Evolutionary conservation across 2,797 vertebrate species (phyloP).

Genomic region (Betta splendens): DNA sequence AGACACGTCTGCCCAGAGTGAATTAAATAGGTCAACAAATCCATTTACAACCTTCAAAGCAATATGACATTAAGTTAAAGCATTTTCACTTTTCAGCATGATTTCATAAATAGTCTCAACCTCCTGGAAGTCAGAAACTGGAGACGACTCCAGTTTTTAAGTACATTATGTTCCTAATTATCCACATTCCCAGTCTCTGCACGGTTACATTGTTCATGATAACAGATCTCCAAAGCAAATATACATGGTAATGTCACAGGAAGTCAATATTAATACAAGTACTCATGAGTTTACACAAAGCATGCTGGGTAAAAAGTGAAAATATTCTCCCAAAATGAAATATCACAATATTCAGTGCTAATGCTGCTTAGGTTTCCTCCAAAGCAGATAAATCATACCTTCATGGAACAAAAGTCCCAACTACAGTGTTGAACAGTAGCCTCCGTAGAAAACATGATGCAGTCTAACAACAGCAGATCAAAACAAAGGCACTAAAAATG

Average conservation of each 20-base stretch:
- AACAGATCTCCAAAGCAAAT: conserved; percentile 11
- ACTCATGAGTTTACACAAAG: conserved; percentile 9
- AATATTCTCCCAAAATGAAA: conserved; percentile 57
- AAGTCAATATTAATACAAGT: background rate
- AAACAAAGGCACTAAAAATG: conserved; percentile 73
- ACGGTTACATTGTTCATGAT: conserved; percentile 3
- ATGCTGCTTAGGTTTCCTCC: conserved; percentile 42
- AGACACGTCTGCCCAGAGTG: conserved; percentile 56
- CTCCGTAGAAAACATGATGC: conserved; percentile 34
- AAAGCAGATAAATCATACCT: conserved; percentile 35
- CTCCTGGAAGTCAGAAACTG: background rate
- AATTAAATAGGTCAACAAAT: conserved; percentile 65
- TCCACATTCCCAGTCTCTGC: conserved; percentile 6
- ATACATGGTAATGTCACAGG: conserved; percentile 3
- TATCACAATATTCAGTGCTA: conserved; percentile 52
- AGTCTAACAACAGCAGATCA: conserved; percentile 38
- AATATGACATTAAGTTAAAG: conserved; percentile 51
- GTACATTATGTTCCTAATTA: conserved; percentile 5
- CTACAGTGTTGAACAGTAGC: conserved; percentile 49
- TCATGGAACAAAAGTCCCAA: conserved; percentile 33
- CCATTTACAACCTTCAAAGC: conserved; percentile 63
- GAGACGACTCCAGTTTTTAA: background rate
- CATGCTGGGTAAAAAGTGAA: conserved; percentile 56
- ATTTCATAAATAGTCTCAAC: background rate
- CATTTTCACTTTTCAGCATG: conserved; percentile 63